phyloP scores from a whole-genome alignment of 2,797 vertebrate genomes.

The Gallinago stenura region DNA sequence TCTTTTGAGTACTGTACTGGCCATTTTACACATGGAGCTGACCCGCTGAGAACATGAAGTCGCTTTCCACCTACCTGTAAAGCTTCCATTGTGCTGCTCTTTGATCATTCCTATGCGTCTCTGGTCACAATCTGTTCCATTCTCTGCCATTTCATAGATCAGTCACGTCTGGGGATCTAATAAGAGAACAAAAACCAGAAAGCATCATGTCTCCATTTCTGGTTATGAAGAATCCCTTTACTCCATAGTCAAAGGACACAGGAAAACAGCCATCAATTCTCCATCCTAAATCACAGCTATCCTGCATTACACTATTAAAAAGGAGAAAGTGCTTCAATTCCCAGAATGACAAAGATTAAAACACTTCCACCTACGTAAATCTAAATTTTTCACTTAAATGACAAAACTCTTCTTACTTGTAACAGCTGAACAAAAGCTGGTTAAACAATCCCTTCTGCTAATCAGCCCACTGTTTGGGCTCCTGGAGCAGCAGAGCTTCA shows the following conservation, averaged over 20 bases:
- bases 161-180: constrained; percentile 76
- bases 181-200: constrained; percentile 24
- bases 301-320: background rate
- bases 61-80: constrained; percentile 82
- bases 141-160: constrained; percentile 93
- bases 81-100: constrained; percentile 93
- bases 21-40: background rate
- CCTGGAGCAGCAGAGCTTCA: background rate
- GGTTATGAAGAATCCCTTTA: background rate
- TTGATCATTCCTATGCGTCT: constrained; percentile 87
- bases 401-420: background rate
- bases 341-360: constrained; percentile 32
- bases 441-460: background rate
- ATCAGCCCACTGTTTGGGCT: constrained; percentile 32
- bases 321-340: constrained; percentile 6
- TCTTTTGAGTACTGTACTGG: accelerated
- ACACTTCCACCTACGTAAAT: constrained; percentile 27
- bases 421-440: background rate
- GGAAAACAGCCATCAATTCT: constrained; percentile 9
- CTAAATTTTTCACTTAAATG: background rate
- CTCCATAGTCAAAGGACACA: background rate
- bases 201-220: background rate
- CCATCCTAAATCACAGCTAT: background rate
- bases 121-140: constrained; percentile 93
- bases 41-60: background rate